phyloP scores from a whole-genome alignment of 2,797 vertebrate genomes.

The Sebastolobus altivelis region DNA sequence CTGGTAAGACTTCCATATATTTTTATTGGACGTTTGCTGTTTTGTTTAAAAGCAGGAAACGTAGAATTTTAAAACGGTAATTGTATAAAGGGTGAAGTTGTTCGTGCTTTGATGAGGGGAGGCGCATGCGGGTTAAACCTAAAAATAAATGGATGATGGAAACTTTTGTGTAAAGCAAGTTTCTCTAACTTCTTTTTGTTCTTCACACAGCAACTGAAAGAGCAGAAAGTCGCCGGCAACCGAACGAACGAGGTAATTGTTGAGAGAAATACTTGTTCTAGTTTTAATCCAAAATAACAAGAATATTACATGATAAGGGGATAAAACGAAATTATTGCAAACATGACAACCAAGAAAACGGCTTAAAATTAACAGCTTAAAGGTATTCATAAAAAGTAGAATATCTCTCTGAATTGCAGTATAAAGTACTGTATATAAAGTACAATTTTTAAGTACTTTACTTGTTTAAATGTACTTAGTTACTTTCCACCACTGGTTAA shows the following conservation, averaged over 20 bases:
- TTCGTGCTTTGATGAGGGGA: neutral
- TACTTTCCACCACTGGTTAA: too few relatives aligned
- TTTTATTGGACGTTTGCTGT: too few relatives aligned
- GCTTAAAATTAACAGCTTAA: neutral
- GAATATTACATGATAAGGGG: neutral
- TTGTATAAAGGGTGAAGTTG: too few relatives aligned
- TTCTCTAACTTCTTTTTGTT: neutral
- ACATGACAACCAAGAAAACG: neutral
- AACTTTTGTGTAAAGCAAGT: neutral
- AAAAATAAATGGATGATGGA: neutral
- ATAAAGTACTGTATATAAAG: neutral
- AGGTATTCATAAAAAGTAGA: neutral
- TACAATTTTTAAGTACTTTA: neutral
- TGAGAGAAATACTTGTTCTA: neutral
- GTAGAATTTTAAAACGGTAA: neutral
- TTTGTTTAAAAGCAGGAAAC: neutral
- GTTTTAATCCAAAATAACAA: neutral
- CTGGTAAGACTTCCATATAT: conserved; percentile 81
- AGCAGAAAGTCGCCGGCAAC: conserved; percentile 93
- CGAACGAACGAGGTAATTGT: conserved; percentile 91
- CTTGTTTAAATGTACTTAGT: neutral
- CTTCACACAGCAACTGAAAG: conserved; percentile 92
- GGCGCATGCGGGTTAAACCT: neutral
- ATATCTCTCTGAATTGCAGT: neutral
- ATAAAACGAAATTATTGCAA: neutral